Evolutionary conservation across 2,888 invertebrate species (phyloP).

Genomic region (Synergus laeviventris): DNA sequence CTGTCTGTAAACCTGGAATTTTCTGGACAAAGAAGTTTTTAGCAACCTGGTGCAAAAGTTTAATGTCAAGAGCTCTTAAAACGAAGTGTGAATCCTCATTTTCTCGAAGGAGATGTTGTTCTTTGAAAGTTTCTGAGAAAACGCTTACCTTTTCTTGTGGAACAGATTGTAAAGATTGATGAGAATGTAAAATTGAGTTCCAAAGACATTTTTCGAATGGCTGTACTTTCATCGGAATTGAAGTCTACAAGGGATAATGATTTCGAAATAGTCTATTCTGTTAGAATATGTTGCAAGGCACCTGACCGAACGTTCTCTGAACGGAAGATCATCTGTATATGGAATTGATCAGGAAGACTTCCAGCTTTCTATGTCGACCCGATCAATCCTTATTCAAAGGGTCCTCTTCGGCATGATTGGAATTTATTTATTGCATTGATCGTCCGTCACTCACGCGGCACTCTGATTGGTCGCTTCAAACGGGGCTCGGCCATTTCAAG

Average conservation of each 20-base stretch:
- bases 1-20: too few species aligned
- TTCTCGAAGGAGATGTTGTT: too few species aligned
- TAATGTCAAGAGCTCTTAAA: too few species aligned
- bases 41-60: too few species aligned
- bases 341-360: conserved; percentile 63
- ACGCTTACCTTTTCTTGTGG: too few species aligned
- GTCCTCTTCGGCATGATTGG: conserved; percentile 23
- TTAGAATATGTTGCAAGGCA: background rate
- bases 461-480: conserved; percentile 60
- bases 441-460: conserved; percentile 65
- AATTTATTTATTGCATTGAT: conserved; percentile 67
- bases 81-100: too few species aligned
- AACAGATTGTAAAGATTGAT: too few species aligned
- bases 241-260: background rate
- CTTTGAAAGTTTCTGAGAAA: too few species aligned
- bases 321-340: conserved; percentile 42
- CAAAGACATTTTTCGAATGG: conserved; percentile 41
- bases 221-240: conserved; percentile 40
- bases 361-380: conserved; percentile 61
- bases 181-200: background rate
- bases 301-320: background rate
- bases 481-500: conserved; percentile 8
- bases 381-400: conserved; percentile 35
- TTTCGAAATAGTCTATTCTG: background rate
- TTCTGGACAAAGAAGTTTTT: too few species aligned